phyloP scores from a whole-genome alignment of 1,140 invertebrate species.

The Rhagoletis pomonella region DNA sequence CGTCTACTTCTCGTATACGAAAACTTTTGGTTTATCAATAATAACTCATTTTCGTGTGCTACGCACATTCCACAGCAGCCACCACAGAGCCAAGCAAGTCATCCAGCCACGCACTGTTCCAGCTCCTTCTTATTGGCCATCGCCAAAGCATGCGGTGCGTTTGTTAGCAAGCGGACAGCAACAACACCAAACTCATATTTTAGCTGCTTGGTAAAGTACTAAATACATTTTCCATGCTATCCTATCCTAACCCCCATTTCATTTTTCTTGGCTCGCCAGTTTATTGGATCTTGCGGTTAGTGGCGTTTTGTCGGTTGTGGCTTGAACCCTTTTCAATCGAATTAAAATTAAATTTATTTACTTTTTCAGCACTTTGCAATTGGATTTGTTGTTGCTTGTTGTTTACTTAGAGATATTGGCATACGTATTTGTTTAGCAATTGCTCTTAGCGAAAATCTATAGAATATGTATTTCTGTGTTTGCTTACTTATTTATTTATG shows the following conservation, averaged over 20 bases:
- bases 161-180: background rate
- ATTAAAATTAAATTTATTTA: conserved; percentile 51
- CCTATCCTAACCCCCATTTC: background rate
- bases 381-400: background rate
- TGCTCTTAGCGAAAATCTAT: background rate
- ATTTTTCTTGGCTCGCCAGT: conserved; percentile 24
- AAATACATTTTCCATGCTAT: conserved; percentile 12
- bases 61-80: conserved; percentile 34
- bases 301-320: conserved; percentile 39
- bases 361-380: conserved; percentile 5
- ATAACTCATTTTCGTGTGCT: conserved; percentile 38
- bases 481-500: background rate
- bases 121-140: background rate
- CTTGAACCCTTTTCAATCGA: conserved; percentile 34
- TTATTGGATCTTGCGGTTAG: conserved; percentile 48
- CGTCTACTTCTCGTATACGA: background rate
- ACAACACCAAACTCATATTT: background rate
- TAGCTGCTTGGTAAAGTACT: background rate
- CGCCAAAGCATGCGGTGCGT: conserved; percentile 44
- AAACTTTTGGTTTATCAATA: conserved; percentile 49
- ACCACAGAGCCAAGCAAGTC: background rate
- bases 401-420: background rate
- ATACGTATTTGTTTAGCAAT: conserved; percentile 16
- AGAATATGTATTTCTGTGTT: background rate
- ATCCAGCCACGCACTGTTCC: background rate